Evolutionary conservation across 2,113 vertebrate species (phyloP).

Genomic region (Embiotoca jacksoni): DNA sequence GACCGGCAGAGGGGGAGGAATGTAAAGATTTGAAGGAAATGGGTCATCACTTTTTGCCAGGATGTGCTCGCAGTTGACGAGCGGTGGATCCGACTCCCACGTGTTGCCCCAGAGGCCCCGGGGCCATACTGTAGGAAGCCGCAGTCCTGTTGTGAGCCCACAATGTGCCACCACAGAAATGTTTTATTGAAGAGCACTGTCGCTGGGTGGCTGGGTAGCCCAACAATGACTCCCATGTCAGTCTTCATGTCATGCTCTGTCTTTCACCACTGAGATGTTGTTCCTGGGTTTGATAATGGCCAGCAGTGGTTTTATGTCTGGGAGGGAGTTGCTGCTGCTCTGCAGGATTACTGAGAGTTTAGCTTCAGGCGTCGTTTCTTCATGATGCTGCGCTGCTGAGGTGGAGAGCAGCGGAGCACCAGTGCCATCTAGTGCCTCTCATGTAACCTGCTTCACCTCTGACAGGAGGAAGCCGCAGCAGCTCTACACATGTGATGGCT

Average conservation of each 20-base stretch:
- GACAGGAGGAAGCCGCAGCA: not conserved
- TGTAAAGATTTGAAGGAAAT: constrained; percentile 58
- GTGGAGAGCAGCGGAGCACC: not conserved
- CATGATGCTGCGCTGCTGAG: not conserved
- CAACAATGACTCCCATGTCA: constrained; percentile 42
- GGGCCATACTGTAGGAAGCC: constrained; percentile 11
- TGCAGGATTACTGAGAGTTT: constrained; percentile 51
- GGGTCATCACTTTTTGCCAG: constrained; percentile 64
- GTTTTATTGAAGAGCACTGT: constrained; percentile 34
- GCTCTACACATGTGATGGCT: too few relatives aligned
- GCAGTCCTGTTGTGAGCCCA: constrained; percentile 18
- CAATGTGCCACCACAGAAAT: not conserved
- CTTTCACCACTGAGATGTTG: constrained; percentile 26
- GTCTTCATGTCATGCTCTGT: constrained; percentile 50
- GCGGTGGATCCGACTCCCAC: constrained; percentile 61
- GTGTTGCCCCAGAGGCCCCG: constrained; percentile 39
- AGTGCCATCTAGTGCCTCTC: constrained; percentile 66
- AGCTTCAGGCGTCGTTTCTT: constrained; percentile 34
- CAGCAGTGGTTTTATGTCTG: constrained; percentile 20
- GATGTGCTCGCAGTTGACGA: constrained; percentile 49
- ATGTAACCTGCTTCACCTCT: not conserved
- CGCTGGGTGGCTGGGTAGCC: not conserved
- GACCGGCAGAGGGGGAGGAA: constrained; percentile 26
- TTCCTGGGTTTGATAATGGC: constrained; percentile 30
- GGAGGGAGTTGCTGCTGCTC: not conserved